Percentiles rank a stretch among this genome's conserved stretches.
Evolutionary conservation across 2,113 vertebrate species (phyloP).

Genomic region (Pelmatolapia mariae): DNA sequence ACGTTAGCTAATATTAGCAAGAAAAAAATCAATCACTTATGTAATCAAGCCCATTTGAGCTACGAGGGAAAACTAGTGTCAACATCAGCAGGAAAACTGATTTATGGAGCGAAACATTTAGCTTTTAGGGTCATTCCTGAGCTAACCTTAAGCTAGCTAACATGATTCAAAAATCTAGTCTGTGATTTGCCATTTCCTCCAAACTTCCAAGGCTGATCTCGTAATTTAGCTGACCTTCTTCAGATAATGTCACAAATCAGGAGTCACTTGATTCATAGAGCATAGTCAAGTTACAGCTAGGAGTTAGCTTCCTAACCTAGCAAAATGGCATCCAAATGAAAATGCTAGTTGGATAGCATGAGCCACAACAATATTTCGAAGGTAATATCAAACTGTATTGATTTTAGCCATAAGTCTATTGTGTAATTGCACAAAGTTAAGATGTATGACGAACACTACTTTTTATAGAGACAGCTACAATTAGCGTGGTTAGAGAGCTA

Average conservation of each 20-base stretch:
- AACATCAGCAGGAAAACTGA: not conserved
- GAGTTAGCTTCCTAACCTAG: not conserved
- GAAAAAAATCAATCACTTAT: not conserved
- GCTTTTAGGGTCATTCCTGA: not conserved
- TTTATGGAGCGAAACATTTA: rapidly evolving
- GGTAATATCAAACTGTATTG: not conserved
- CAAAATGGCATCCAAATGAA: not conserved
- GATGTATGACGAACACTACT: not conserved
- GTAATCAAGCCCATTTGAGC: not conserved
- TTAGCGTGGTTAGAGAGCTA: not conserved
- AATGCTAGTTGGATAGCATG: rapidly evolving
- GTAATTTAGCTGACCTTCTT: not conserved
- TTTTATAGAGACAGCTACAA: not conserved
- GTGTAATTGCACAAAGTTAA: not conserved
- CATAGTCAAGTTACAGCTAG: not conserved
- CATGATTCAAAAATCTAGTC: not conserved
- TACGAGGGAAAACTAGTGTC: not conserved
- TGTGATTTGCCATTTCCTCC: not conserved
- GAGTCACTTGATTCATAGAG: not conserved
- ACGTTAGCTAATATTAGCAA: not conserved
- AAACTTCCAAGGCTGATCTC: not conserved
- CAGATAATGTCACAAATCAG: not conserved
- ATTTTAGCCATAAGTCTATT: not conserved
- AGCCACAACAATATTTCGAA: not conserved
- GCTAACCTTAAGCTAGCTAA: not conserved